These are phyloP conservation scores for Cheilinus undulatus DNA, from an alignment of 2,113 vertebrate genomes.

Conservation along the genomic window DNA sequence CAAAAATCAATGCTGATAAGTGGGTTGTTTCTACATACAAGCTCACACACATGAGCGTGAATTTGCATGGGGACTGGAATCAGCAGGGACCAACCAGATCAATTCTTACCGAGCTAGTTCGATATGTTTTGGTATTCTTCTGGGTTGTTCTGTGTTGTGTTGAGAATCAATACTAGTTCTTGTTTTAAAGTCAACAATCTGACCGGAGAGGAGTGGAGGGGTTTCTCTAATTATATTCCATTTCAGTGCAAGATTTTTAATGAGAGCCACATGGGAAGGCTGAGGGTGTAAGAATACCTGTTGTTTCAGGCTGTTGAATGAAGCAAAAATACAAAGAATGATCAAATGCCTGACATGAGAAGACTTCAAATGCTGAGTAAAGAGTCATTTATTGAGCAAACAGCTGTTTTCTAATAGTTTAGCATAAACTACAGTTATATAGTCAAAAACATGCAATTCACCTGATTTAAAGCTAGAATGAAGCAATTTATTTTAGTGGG, in stretches of 20 bases:
- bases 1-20: not conserved
- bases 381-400: not conserved
- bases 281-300: not conserved
- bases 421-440: not conserved
- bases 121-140: not conserved
- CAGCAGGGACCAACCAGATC: not conserved
- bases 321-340: not conserved
- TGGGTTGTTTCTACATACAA: not conserved
- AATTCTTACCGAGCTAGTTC: not conserved
- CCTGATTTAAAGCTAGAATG: no score
- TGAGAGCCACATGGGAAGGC: not conserved
- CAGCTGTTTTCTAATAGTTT: not conserved
- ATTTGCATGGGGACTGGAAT: not conserved
- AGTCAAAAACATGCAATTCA: no score
- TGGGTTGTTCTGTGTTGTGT: not conserved
- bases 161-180: not conserved
- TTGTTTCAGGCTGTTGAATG: not conserved
- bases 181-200: not conserved
- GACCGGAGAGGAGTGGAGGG: not conserved
- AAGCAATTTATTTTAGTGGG: no score
- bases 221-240: not conserved
- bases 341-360: not conserved
- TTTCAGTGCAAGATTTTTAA: not conserved
- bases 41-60: not conserved
- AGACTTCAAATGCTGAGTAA: not conserved